A percentile compares a stretch with the other conserved stretches of the same genome.
These are phyloP conservation scores for Pempheris klunzingeri DNA, from an alignment of 2,797 vertebrate genomes.

Conservation along the genomic window DNA sequence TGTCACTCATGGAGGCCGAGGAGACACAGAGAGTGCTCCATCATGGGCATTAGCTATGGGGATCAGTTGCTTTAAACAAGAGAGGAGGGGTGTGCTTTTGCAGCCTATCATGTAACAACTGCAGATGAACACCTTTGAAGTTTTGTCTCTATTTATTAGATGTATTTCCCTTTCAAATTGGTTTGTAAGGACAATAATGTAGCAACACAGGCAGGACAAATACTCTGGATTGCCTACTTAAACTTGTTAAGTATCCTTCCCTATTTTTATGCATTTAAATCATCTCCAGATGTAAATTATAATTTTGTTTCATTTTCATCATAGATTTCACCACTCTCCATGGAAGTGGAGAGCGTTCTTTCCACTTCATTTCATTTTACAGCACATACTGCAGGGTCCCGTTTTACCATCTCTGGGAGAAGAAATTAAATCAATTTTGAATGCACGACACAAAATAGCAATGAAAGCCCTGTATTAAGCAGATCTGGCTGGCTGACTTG, in stretches of 20 bases:
- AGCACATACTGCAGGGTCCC: slow-evolving; percentile 52
- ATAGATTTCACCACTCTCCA: slow-evolving; percentile 52
- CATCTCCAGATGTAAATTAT: slow-evolving; percentile 46
- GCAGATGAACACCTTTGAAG: slow-evolving; percentile 59
- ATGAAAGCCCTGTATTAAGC: slow-evolving; percentile 53
- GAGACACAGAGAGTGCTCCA: slow-evolving; percentile 67
- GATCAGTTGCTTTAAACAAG: slow-evolving; percentile 74
- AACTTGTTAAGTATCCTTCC: slow-evolving; percentile 22
- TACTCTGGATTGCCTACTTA: not conserved
- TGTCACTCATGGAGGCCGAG: slow-evolving; percentile 58
- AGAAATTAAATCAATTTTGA: slow-evolving; percentile 59
- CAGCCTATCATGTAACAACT: slow-evolving; percentile 60
- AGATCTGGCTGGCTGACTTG: slow-evolving; percentile 41
- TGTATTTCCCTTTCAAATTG: slow-evolving; percentile 39
- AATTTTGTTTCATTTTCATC: slow-evolving; percentile 57
- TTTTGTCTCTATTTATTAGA: slow-evolving; percentile 52
- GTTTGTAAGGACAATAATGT: slow-evolving; percentile 18
- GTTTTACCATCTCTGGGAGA: slow-evolving; percentile 54
- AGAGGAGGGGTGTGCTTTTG: slow-evolving; percentile 60
- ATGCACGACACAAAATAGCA: slow-evolving; percentile 57
- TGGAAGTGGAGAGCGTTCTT: slow-evolving; percentile 47
- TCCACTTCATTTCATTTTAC: slow-evolving; percentile 69
- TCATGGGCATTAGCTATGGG: slow-evolving; percentile 78
- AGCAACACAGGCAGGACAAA: slow-evolving; percentile 19
- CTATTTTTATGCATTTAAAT: slow-evolving; percentile 51